Evolutionary conservation across 2,113 vertebrate genomes (phyloP).

Genomic region (Donacobius atricapilla): DNA sequence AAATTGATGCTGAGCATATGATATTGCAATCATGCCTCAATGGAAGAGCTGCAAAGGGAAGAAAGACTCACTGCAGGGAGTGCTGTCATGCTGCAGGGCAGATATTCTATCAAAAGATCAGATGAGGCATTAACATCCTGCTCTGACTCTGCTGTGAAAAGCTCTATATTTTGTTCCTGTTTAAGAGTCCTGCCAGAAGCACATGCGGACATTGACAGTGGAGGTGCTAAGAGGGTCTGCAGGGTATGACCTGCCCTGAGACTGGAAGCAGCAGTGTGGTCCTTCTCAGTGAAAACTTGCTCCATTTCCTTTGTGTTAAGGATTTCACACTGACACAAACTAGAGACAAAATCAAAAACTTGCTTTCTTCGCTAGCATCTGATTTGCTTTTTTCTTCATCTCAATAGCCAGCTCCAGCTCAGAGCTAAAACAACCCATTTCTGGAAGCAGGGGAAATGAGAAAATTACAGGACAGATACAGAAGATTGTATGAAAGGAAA

Average conservation of each 20-base stretch:
- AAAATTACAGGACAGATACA: constrained; percentile 28
- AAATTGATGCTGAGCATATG: constrained; percentile 36
- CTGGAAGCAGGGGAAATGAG: not conserved
- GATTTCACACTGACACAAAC: not conserved
- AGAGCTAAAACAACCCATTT: not conserved
- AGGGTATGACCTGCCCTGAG: not conserved
- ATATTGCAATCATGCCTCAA: not conserved
- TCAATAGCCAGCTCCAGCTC: not conserved
- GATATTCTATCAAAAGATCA: not conserved
- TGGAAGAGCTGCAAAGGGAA: constrained; percentile 10
- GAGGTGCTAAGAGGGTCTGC: not conserved
- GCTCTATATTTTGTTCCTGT: not conserved
- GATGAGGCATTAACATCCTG: not conserved
- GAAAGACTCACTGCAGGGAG: not conserved
- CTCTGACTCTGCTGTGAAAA: not conserved
- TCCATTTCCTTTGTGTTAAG: not conserved
- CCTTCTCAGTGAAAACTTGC: not conserved
- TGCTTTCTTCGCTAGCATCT: not conserved
- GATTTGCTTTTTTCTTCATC: not conserved
- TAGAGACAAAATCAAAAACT: not conserved
- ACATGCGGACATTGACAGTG: accelerated
- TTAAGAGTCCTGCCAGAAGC: not conserved
- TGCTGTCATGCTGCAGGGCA: not conserved
- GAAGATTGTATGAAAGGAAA: not conserved
- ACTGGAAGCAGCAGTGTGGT: not conserved